Base-by-base conservation (phyloP, 2,797 vertebrate genomes). In the Oreortyx pictus region DNA sequence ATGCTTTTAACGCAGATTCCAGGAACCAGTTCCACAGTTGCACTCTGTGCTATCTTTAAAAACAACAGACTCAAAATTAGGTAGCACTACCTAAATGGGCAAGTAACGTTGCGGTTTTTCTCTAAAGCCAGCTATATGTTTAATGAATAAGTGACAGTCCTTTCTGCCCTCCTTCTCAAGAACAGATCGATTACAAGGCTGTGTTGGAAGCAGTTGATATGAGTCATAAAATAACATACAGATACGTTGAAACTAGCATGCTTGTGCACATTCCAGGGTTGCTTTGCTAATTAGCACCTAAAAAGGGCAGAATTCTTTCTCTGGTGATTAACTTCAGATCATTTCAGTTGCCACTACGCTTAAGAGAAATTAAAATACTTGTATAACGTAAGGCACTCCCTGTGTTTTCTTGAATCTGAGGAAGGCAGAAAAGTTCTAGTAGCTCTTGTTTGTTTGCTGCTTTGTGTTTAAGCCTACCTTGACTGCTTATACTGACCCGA, bases 131-230 rank as follows among this genome's bases (percentile, higher is more conserved):
- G 20, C 72, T 82, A 68, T 87, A 56, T 61, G 44, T 85, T 15
- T 78, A 65, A 66, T 74, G 2, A 87, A 68, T 82, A 90, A 75
- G 35, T 77, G 61, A 31, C n/a, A 29, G 37, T 86, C 3, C 17
- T 61, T 73, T 86, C 60, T 80, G n/a, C 14, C 16, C 12, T 79
- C 18, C 37, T 59, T 90, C 49, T 27, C 43, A 90, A 77, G 54
- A 80, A 66, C 29, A 78, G 61, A 90, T 86, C 37, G 44, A 2
- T 86, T 85, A 65, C 29, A 59, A 65, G 64, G 15, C 50, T 89
- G 12, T 20, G 24, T 10, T 90, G 67, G 61, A 84, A 87, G 59
- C 13, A 29, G 33, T 87, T 83, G 46, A 86, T 88, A 50, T 43
- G 59, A 73, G 6, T 77, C 31, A 8, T 50, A 37, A 79, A 93